Base-by-base conservation (phyloP, 2,888 invertebrate species). In the Augochlorella aurata region DNA sequence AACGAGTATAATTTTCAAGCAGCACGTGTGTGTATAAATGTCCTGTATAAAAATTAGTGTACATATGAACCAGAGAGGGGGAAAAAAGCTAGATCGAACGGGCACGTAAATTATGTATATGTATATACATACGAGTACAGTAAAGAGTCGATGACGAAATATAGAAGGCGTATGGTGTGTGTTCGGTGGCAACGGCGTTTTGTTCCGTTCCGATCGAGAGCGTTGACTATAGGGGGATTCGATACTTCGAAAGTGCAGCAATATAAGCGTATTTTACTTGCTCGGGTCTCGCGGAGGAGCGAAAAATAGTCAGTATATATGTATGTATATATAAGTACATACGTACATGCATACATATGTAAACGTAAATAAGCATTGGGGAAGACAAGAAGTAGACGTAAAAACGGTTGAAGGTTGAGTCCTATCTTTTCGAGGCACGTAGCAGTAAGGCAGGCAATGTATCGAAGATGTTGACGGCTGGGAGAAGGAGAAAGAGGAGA, bases 151-250 rank as follows among this genome's bases (percentile, higher is more conserved):
- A 63, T 38, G 18, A 63, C 63, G 63, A 63, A 18, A 38, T 63
- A 63, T 49, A 63, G 54, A 54, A 29, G 49, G 70, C 24, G 45
- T 67, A n/a, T 8, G 66, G 50, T 72, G 67, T 72, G 67, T 45
- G 58, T 74, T 74, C 67, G 74, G 12, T 71, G 61, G 49, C 38
- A 74, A 77, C 72, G 61, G 74, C 75, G 69, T 76, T 76, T 79
- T 68, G 82, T 85, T 73, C 77, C 69, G 80, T 84, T 84, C 70
- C 66, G 68, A 70, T 76, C 67, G 81, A 81, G 81, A 80, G 77
- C 85, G 79, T 38, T 54, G 54, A 63, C 61, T 65, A 58, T 70
- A 54, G 18, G 21, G 16, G 29, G 77, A 67, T 21, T 71, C 21
- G 68, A 50, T 77, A 68, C 61, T 69, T 63, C 44, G 44, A 65